These are phyloP conservation scores for Luffia ferchaultella DNA, from an alignment of 2,888 invertebrate species.

Conservation along the genomic window DNA sequence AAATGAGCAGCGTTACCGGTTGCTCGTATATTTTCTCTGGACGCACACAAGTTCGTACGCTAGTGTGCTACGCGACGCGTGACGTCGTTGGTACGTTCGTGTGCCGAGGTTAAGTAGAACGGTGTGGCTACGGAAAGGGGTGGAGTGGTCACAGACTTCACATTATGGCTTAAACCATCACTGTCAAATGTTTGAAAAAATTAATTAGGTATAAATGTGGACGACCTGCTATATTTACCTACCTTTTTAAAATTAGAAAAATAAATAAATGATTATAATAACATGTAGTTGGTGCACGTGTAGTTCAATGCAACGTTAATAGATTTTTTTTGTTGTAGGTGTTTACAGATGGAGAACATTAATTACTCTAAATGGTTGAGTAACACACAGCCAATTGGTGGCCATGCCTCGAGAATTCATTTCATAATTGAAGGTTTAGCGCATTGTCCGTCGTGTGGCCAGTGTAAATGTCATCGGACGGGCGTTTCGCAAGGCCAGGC, in stretches of 20 bases:
- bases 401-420: conserved; percentile 24
- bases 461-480: conserved; percentile 60
- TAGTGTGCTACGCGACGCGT: neutral
- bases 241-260: too few relatives aligned
- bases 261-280: too few relatives aligned
- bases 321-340: too few relatives aligned
- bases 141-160: neutral
- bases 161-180: neutral
- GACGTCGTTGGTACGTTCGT: conserved; percentile 22
- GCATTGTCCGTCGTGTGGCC: conserved; percentile 37
- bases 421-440: conserved; percentile 54
- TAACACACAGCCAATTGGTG: neutral
- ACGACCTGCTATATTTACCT: too few relatives aligned
- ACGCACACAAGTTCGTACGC: conserved; percentile 32
- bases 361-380: neutral
- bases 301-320: too few relatives aligned
- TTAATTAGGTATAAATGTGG: too few relatives aligned
- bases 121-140: conserved; percentile 55
- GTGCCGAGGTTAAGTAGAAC: conserved; percentile 66
- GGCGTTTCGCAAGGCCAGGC: conserved; percentile 43
- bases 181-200: neutral
- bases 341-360: too few relatives aligned
- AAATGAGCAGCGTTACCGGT: conserved; percentile 39
- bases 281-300: too few relatives aligned
- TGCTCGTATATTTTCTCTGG: conserved; percentile 48